These are phyloP conservation scores for Exaiptasia diaphana DNA, from an alignment of 64 coral and sea anemone species.

Conservation along the genomic window DNA sequence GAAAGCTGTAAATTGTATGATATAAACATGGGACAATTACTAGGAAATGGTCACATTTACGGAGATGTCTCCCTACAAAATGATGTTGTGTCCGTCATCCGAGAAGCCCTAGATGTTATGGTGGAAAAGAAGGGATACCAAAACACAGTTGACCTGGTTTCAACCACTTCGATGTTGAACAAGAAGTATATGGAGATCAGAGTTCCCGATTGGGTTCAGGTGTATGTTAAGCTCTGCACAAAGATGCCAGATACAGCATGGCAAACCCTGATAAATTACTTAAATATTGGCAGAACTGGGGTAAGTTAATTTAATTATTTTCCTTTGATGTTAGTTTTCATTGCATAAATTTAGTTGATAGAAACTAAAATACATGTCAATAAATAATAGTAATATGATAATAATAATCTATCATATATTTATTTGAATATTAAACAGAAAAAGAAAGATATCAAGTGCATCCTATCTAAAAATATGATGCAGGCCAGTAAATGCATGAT, in stretches of 20 bases:
- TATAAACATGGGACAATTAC: neutral
- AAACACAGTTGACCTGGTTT: neutral
- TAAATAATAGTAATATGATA: neutral
- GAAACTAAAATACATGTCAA: neutral
- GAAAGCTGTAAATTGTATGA: neutral
- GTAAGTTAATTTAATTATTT: neutral
- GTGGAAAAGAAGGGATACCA: constrained; percentile 1
- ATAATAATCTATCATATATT: neutral
- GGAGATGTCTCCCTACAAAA: neutral
- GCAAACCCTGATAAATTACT: constrained; percentile 19
- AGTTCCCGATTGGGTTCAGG: constrained; percentile 36
- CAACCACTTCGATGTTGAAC: neutral
- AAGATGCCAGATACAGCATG: constrained; percentile 15
- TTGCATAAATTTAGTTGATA: neutral
- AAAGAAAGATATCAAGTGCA: constrained; percentile 4
- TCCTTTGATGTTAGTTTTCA: neutral
- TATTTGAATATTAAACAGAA: neutral
- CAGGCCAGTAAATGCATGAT: constrained; percentile 11
- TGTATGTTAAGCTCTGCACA: constrained; percentile 18
- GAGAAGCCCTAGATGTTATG: constrained; percentile 10
- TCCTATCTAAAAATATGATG: constrained; percentile 23
- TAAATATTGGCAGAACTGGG: constrained; percentile 19
- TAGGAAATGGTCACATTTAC: constrained; percentile 15
- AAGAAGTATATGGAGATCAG: neutral
- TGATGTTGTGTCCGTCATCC: neutral